Evolutionary conservation across 1,140 invertebrate species (phyloP).

Genomic region (Philaenus spumarius): DNA sequence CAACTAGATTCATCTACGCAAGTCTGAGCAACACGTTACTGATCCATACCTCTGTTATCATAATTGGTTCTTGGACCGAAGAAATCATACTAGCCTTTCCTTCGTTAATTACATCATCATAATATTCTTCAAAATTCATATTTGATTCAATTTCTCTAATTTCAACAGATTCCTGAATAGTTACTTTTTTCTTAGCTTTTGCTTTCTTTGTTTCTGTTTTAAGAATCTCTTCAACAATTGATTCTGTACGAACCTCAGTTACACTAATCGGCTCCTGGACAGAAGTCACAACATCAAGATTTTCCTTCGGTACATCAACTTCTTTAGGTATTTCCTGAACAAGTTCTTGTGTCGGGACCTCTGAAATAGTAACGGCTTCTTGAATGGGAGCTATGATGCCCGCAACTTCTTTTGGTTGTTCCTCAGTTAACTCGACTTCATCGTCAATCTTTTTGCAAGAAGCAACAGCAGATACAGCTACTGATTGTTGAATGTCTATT

Average conservation of each 20-base stretch:
- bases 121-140: not conserved
- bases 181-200: conserved; percentile 18
- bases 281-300: conserved; percentile 3
- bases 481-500: conserved; percentile 43
- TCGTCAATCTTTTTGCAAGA: conserved; percentile 53
- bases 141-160: conserved; percentile 9
- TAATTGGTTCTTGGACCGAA: conserved; percentile 17
- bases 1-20: no score
- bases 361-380: conserved; percentile 41
- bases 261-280: conserved; percentile 18
- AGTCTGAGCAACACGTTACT: not conserved
- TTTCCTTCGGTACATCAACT: conserved; percentile 3
- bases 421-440: conserved; percentile 38
- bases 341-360: conserved; percentile 38
- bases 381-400: conserved; percentile 20
- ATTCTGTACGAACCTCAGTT: conserved; percentile 19
- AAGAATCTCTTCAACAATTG: conserved; percentile 21
- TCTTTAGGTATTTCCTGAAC: conserved; percentile 15
- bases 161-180: conserved; percentile 16
- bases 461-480: conserved; percentile 53
- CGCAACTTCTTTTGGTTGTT: conserved; percentile 34
- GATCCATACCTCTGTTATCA: conserved; percentile 18
- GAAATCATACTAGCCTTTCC: conserved; percentile 4
- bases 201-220: conserved; percentile 20
- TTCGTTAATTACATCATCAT: not conserved